Conservation (phyloP, 2,888 invertebrate genomes). For the Meloe dianella region DNA sequence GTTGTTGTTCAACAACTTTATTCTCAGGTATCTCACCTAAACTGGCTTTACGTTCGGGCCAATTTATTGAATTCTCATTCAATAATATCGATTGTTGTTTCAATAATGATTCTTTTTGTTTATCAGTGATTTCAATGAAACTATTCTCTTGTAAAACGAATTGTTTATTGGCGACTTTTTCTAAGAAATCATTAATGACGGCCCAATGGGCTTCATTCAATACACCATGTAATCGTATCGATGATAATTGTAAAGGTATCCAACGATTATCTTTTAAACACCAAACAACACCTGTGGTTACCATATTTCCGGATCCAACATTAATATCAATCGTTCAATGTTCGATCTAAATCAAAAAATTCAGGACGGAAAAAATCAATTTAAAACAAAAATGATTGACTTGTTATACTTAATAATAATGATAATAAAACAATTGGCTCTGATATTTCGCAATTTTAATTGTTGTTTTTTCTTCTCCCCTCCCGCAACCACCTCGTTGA, state of each 20-base stretch:
- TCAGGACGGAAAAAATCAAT: not conserved
- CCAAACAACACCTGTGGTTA: constrained; percentile 72
- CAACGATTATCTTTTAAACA: constrained; percentile 72
- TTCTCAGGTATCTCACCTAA: constrained; percentile 52
- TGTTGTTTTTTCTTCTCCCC: not conserved
- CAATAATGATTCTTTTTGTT: constrained; percentile 53
- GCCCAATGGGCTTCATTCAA: constrained; percentile 71
- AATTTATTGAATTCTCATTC: constrained; percentile 49
- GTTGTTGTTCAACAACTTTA: constrained; percentile 46
- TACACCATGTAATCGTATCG: constrained; percentile 70
- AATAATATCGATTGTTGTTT: constrained; percentile 42
- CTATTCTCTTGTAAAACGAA: constrained; percentile 64
- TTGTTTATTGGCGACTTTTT: constrained; percentile 69
- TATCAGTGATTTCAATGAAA: constrained; percentile 57
- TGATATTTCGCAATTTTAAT: not conserved
- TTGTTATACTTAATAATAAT: not conserved
- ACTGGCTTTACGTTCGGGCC: constrained; percentile 45
- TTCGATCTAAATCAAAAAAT: constrained; percentile 1
- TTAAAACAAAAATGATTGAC: not conserved
- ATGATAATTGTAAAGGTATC: constrained; percentile 71
- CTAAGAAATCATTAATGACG: constrained; percentile 69
- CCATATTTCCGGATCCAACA: constrained; percentile 61
- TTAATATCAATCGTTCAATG: constrained; percentile 36
- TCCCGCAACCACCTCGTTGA: too few species aligned
- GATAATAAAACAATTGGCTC: not conserved